phyloP scores from a whole-genome alignment of 2,113 vertebrate species.

The Corydoras sp. region DNA sequence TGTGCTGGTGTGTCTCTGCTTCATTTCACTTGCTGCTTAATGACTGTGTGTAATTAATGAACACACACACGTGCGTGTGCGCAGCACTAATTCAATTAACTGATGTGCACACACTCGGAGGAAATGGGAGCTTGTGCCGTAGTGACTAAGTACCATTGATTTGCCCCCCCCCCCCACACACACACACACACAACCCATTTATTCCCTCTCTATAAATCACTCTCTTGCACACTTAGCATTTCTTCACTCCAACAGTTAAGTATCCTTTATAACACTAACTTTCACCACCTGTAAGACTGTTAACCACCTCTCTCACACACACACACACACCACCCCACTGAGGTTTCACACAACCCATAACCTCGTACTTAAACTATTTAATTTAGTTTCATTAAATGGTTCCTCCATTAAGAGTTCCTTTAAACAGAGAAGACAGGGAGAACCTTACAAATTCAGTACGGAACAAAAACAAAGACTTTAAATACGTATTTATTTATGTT shows the following conservation, averaged over 20 bases:
- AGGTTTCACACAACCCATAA: too few relatives aligned
- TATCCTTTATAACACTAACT: neutral
- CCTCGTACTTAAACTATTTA: too few relatives aligned
- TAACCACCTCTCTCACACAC: too few relatives aligned
- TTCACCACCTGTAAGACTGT: neutral
- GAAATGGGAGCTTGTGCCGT: neutral
- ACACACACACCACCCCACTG: too few relatives aligned
- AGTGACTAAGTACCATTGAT: constrained; percentile 5
- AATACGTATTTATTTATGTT: too few relatives aligned
- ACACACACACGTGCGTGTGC: constrained; percentile 37
- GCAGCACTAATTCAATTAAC: neutral
- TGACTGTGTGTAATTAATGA: constrained; percentile 5
- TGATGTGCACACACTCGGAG: neutral
- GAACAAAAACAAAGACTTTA: too few relatives aligned
- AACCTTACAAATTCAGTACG: too few relatives aligned
- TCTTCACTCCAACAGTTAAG: neutral
- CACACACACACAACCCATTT: neutral
- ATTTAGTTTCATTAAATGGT: too few relatives aligned
- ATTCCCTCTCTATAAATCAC: neutral
- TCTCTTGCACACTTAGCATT: neutral
- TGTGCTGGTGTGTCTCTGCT: constrained; percentile 30
- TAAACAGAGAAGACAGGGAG: too few relatives aligned
- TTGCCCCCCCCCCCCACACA: constrained; percentile 1
- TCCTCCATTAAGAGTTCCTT: too few relatives aligned
- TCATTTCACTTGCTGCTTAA: constrained; percentile 16